Conservation (phyloP, 2,888 invertebrate genomes). For the Ornithoptera priamus region DNA sequence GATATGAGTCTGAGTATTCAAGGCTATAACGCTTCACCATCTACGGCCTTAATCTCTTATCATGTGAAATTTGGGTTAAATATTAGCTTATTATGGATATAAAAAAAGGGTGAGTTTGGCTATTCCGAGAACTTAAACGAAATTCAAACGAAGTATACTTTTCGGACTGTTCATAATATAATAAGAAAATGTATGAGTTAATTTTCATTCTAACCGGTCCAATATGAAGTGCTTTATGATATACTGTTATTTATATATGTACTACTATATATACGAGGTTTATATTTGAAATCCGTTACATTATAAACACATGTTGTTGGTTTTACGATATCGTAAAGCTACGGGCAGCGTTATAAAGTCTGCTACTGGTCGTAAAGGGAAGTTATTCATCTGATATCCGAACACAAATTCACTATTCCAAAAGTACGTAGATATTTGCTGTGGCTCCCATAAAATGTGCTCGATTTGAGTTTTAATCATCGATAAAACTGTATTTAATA, state of each 20-base stretch:
- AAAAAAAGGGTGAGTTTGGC: too few relatives aligned
- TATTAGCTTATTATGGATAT: too few relatives aligned
- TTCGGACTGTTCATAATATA: too few relatives aligned
- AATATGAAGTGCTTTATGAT: not conserved
- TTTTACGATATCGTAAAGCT: constrained; percentile 8
- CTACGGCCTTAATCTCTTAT: too few relatives aligned
- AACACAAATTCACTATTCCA: constrained; percentile 20
- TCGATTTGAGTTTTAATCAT: not conserved
- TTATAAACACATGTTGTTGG: constrained; percentile 13
- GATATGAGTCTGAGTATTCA: too few relatives aligned
- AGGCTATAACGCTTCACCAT: too few relatives aligned
- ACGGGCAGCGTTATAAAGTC: not conserved
- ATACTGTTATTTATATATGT: not conserved
- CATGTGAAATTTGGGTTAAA: too few relatives aligned
- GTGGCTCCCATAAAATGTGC: not conserved
- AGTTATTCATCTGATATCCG: constrained; percentile 9
- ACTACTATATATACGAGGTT: not conserved
- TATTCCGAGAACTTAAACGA: too few relatives aligned
- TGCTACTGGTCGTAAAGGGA: constrained; percentile 5
- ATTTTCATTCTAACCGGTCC: too few relatives aligned
- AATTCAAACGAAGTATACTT: too few relatives aligned
- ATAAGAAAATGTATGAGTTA: too few relatives aligned
- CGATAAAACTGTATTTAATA: not conserved
- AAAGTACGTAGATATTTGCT: constrained; percentile 4
- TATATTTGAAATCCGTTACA: constrained; percentile 8